phyloP scores from a whole-genome alignment of 2,888 invertebrate genomes.

The Anagyrus pseudococci region DNA sequence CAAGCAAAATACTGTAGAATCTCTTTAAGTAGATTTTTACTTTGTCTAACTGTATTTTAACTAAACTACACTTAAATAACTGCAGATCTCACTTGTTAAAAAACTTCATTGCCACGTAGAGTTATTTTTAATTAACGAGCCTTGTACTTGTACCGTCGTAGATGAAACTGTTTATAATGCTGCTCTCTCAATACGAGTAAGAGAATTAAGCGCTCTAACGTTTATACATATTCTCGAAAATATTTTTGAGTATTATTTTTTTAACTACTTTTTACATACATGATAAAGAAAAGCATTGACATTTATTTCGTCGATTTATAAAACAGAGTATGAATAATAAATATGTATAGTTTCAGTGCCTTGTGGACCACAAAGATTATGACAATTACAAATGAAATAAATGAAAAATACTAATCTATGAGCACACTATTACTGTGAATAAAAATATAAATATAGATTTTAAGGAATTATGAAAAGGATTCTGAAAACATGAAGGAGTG shows the following conservation, averaged over 20 bases:
- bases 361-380: slow-evolving; percentile 33
- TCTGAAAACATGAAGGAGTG: slow-evolving; percentile 1
- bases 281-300: slow-evolving; percentile 16
- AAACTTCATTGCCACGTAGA: background rate
- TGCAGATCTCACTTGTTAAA: slow-evolving; percentile 13
- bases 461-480: too few species aligned
- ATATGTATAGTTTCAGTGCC: slow-evolving; percentile 35
- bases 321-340: slow-evolving; percentile 14
- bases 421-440: slow-evolving; percentile 17
- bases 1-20: background rate
- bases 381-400: slow-evolving; percentile 4
- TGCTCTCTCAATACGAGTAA: background rate
- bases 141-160: background rate
- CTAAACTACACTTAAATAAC: background rate
- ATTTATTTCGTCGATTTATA: slow-evolving; percentile 26
- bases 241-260: slow-evolving; percentile 30
- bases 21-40: background rate
- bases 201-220: background rate
- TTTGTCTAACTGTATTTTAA: background rate
- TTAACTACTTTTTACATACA: background rate
- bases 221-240: slow-evolving; percentile 6
- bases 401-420: slow-evolving; percentile 9
- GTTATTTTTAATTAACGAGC: background rate
- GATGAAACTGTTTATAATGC: background rate
- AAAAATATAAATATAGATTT: background rate